These are phyloP conservation scores for Hormiphora californensis DNA, from an alignment of 37 sponge, comb jelly and placozoan species.

Conservation along the genomic window DNA sequence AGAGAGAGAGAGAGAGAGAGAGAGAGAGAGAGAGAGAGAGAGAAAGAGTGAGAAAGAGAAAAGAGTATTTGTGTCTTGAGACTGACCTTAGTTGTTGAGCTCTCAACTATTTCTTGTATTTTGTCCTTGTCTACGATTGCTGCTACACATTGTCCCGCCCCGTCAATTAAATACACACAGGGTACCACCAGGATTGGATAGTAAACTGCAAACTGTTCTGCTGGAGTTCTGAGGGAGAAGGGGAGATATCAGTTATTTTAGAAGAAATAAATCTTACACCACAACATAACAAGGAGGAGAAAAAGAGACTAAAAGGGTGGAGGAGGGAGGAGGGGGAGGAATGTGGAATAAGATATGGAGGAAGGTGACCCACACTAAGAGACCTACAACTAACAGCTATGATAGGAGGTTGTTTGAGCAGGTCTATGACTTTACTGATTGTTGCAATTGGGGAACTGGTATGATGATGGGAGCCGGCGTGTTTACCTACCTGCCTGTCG, in stretches of 20 bases:
- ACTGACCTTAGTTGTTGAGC: no score
- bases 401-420: background rate
- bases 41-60: no score
- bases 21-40: no score
- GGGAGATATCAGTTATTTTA: no score
- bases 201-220: conserved; percentile 35
- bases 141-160: background rate
- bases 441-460: background rate
- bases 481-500: background rate
- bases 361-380: background rate
- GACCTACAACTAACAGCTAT: background rate
- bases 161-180: background rate
- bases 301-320: no score
- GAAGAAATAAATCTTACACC: no score
- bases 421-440: background rate
- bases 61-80: no score
- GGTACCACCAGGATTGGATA: conserved; percentile 45
- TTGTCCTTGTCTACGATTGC: conserved; percentile 32
- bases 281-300: no score
- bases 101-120: background rate
- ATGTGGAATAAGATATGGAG: background rate
- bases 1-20: no score
- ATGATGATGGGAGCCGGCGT: conserved; percentile 23
- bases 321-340: background rate
- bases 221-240: no score